Evolutionary conservation across 2,797 vertebrate species (phyloP), one percentile per base, ranked within the genome.

Genomic region (Benthosema pterotum): DNA sequence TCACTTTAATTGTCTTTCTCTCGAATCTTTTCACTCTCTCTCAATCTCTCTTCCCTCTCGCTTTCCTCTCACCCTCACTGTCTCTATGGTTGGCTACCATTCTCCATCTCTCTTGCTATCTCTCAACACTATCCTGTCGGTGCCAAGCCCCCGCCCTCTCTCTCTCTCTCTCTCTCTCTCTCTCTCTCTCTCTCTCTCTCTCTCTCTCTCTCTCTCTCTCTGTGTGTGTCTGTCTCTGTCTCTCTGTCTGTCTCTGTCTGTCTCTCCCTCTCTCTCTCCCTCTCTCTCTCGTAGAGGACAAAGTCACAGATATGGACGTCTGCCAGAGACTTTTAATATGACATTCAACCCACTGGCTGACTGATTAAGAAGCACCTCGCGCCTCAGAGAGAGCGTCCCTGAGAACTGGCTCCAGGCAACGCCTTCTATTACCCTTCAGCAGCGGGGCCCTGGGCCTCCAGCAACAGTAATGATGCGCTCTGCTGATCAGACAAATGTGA

Each of bases 301-400:
- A 87, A 79, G 75, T 79, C 79, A 77, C 65, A 53, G 65, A 66
- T 61, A 47, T 86, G 84, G 77, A 82, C 51, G 67, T 18, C 65
- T 76, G 83, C 79, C 85, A 84, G 70, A 65, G 52, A 11, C 66
- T 63, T 52, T 73, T 67, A 70, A 83, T 13, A 74, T 82, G 78
- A 79, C 79, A 77, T 83, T 84, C 68, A 62, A 71, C 66, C 32
- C 57, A 55, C 75, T 50, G 67, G 75, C 76, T 60, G 54, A 60
- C 63, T 77, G 68, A 79, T 79, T 81, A 82, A 80, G 76, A 83
- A 78, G 73, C 78, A 72, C 72, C 69, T 83, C 63, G 15, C 62
- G 69, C 76, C 75, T 78, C 72, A 59, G 56, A 64, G 25, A 56
- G 57, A 53, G 15, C 50, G 32, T 47, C 60, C 25, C 60, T 52